These are phyloP conservation scores for Spheniscus mendiculus DNA, from an alignment of 2,113 vertebrate species.

Conservation along the genomic window DNA sequence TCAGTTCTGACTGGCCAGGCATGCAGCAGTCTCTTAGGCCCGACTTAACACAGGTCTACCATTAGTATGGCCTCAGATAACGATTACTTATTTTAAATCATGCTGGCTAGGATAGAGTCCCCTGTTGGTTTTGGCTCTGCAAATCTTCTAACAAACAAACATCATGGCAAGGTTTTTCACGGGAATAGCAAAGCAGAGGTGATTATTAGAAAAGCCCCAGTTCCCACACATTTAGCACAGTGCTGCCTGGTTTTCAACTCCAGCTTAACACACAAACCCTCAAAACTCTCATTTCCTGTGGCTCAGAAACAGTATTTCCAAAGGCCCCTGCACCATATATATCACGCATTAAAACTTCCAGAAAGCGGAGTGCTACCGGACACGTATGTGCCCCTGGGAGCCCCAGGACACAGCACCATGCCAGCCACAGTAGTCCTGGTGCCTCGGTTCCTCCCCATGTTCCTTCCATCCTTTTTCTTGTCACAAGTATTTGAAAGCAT, in stretches of 20 bases:
- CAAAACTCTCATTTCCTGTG: background rate
- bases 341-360: background rate
- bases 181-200: background rate
- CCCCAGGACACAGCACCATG: background rate
- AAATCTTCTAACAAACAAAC: background rate
- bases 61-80: background rate
- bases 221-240: background rate
- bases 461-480: background rate
- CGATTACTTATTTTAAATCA: background rate
- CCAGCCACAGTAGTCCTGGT: background rate
- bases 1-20: background rate
- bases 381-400: fast-evolving
- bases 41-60: background rate
- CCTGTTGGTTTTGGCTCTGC: background rate
- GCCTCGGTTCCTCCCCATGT: background rate
- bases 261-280: background rate
- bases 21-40: background rate
- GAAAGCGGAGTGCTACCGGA: background rate
- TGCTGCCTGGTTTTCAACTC: background rate
- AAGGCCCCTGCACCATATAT: background rate
- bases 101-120: background rate
- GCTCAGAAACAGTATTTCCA: background rate
- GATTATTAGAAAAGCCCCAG: background rate
- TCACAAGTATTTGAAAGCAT: background rate
- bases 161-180: background rate